Evolutionary conservation across 2,113 vertebrate genomes (phyloP), one percentile per base, ranked within the genome.

Genomic region (Antechinus flavipes): DNA sequence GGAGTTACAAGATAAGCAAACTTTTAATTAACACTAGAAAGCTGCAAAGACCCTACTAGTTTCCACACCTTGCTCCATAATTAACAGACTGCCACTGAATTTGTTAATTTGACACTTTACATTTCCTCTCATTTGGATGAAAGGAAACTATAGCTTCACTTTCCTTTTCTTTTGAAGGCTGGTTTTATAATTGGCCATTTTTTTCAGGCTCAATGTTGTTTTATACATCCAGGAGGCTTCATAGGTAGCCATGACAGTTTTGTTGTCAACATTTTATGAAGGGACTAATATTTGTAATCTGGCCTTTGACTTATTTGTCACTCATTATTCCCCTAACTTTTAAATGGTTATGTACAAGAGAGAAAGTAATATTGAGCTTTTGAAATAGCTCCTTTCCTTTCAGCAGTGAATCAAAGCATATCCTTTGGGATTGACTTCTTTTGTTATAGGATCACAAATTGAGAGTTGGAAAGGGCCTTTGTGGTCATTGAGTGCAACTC

Each of bases 21-120:
- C 52, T 89, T 93, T 49, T 90, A 61, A 90, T 96, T 91, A 53
- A 90, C 93, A 91, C 89, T 54, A 11, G 68, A 58, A 56, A n/a
- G 95, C 54, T 92, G 12, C 93, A 91, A 58, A 61, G 49, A n/a
- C 56, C 4, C 30, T 91, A 49, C 23, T 84, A 6, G 90, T 95
- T 96, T 97, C 94, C 95, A 96, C 93, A 90, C 58, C 46, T 91
- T 76, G n/a, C 76, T 93, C 50, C 24, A 90, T 54, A 96, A 97
- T 53, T 96, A 90, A 61, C 76, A 56, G 35, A 35, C 56, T 91
- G 49, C 35, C 55, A 2, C 93, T 91, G 91, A 93, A 91, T 96
- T 94, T 95, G 94, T 91, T 93, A 91, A 94, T 96, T 93, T 91
- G 90, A 53, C 92, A 8, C 53, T 68, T 56, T 54, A 27, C 35